phyloP scores from a whole-genome alignment of 2,113 vertebrate species.

The Dicaeum eximium region DNA sequence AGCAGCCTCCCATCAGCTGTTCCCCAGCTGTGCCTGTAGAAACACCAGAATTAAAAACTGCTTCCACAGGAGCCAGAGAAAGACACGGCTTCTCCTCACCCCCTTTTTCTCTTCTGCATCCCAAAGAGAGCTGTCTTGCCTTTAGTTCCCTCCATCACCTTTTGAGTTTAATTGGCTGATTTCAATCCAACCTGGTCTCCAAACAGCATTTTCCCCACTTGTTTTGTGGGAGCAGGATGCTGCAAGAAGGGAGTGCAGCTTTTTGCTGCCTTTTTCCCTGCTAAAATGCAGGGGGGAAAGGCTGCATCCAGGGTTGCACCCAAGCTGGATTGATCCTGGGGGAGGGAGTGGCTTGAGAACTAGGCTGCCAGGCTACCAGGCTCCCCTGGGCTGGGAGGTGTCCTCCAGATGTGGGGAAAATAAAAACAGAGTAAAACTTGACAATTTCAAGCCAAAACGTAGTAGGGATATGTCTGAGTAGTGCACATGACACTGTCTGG shows the following conservation, averaged over 20 bases:
- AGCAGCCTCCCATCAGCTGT: background rate
- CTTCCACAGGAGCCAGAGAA: background rate
- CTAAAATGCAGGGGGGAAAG: background rate
- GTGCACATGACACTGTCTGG: rapidly evolving
- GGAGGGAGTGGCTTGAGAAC: background rate
- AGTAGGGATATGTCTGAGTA: background rate
- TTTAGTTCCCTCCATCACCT: background rate
- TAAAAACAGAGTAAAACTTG: background rate
- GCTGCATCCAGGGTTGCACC: background rate
- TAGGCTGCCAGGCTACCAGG: background rate
- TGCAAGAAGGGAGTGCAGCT: background rate
- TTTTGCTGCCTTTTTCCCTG: background rate
- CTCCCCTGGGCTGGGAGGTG: background rate
- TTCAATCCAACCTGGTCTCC: background rate
- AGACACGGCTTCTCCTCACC: rapidly evolving
- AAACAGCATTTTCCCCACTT: background rate
- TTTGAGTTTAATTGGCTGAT: background rate
- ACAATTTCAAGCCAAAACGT: background rate
- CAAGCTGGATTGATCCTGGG: background rate
- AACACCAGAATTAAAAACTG: background rate
- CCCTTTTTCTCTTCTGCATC: background rate
- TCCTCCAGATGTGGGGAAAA: background rate
- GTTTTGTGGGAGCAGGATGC: background rate
- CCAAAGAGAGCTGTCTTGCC: rapidly evolving
- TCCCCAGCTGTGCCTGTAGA: background rate